Conservation (phyloP, 2,888 invertebrate species). For the Pseudoips prasinana region DNA sequence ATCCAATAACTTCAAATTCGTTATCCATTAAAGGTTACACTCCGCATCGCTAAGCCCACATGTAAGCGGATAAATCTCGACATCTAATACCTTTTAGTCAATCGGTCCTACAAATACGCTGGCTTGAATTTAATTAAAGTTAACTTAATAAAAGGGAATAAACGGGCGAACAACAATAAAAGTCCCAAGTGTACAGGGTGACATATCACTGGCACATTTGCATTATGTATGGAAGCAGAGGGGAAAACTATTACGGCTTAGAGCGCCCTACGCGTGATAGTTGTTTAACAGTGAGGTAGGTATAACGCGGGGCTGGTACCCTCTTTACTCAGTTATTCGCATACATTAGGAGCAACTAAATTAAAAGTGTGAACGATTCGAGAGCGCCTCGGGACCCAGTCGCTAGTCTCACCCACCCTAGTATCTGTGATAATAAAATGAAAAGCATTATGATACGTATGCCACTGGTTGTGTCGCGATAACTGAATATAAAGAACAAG, state of each 20-base stretch:
- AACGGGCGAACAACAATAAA: conserved; percentile 77
- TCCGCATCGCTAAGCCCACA: conserved; percentile 42
- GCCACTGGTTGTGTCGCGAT: conserved; percentile 64
- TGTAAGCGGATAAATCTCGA: conserved; percentile 71
- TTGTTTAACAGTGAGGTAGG: conserved; percentile 71
- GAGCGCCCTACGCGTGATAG: conserved; percentile 73
- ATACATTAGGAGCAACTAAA: conserved; percentile 79
- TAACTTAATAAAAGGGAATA: conserved; percentile 80
- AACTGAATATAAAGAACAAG: conserved; percentile 64
- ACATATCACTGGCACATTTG: conserved; percentile 80
- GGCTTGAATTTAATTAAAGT: conserved; percentile 80
- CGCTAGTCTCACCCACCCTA: conserved; percentile 44
- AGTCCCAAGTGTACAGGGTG: conserved; percentile 76
- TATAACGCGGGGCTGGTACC: conserved; percentile 53
- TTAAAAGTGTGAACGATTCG: conserved; percentile 79
- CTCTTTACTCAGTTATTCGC: conserved; percentile 69
- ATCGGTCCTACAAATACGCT: conserved; percentile 74
- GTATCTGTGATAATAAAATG: conserved; percentile 68
- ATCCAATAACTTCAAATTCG: conserved; percentile 28
- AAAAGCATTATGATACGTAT: conserved; percentile 77
- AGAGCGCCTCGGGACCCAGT: conserved; percentile 51
- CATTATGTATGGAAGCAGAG: conserved; percentile 78
- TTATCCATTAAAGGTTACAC: conserved; percentile 31
- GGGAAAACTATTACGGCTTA: conserved; percentile 77
- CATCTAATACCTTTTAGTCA: conserved; percentile 73